phyloP scores from a whole-genome alignment of 2,888 invertebrate genomes.

The Stenodema calcarata region DNA sequence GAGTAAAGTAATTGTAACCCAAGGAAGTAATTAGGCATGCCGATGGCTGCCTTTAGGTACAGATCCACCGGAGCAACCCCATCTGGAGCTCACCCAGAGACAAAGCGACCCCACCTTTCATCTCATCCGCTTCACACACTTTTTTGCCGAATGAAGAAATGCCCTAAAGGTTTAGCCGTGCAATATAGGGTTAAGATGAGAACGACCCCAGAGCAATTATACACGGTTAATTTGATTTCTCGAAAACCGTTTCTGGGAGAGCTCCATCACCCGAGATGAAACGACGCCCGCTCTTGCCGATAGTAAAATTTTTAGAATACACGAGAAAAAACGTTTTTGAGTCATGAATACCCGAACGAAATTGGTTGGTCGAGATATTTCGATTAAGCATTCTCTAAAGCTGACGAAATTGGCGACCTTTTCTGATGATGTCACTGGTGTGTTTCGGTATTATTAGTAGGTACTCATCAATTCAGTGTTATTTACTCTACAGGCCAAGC shows the following conservation, averaged over 20 bases:
- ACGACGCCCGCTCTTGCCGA: neutral
- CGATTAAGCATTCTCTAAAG: no score
- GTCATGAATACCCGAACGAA: neutral
- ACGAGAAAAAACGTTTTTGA: neutral
- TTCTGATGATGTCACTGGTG: no score
- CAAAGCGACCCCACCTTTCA: neutral
- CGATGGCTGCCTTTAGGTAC: neutral
- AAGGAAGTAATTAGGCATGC: neutral
- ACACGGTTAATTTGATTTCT: constrained; percentile 24
- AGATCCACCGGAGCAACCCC: neutral
- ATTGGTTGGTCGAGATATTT: no score
- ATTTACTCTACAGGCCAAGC: no score
- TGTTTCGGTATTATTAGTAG: no score
- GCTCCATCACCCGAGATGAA: neutral
- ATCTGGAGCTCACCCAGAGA: neutral
- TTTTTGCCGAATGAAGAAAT: constrained; percentile 10
- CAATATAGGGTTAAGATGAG: constrained; percentile 5
- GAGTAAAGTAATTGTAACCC: neutral
- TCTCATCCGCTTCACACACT: constrained; percentile 6
- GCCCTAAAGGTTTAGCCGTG: constrained; percentile 7
- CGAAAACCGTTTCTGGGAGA: constrained; percentile 8
- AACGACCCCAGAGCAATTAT: neutral
- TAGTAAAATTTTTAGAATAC: no score
- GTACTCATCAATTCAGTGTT: no score
- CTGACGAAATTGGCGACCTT: no score